phyloP scores from a whole-genome alignment of 2,113 vertebrate species.

The Gymnogyps californianus region DNA sequence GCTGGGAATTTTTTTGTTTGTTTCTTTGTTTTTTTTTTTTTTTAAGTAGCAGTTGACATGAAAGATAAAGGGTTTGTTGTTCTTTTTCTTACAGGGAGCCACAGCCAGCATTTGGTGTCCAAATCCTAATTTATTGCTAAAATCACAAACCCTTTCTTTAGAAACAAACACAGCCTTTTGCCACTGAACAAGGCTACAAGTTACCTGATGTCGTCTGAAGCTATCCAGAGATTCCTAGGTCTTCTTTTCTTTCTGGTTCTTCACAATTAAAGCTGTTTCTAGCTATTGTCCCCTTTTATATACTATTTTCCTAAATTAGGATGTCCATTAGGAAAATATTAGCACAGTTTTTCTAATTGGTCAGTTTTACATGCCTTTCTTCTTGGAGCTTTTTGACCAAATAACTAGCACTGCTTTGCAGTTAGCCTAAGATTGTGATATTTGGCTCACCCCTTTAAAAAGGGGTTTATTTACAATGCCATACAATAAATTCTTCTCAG shows the following conservation, averaged over 20 bases:
- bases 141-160: not conserved
- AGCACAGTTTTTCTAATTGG: not conserved
- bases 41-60: not conserved
- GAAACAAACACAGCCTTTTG: not conserved
- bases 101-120: not conserved
- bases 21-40: not conserved
- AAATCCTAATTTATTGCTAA: not conserved
- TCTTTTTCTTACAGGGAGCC: not conserved
- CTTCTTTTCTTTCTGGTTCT: not conserved
- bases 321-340: not conserved
- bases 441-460: not conserved
- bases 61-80: rapidly evolving
- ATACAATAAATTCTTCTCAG: not conserved
- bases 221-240: not conserved
- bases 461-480: not conserved
- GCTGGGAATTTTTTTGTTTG: not conserved
- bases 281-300: not conserved
- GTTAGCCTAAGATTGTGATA: not conserved
- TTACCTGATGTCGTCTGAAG: not conserved
- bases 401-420: not conserved
- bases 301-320: not conserved
- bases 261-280: not conserved
- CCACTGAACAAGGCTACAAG: not conserved
- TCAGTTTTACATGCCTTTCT: not conserved
- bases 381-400: not conserved